These are phyloP conservation scores for Leiothrix lutea DNA, from an alignment of 2,113 vertebrate genomes.

Conservation along the genomic window DNA sequence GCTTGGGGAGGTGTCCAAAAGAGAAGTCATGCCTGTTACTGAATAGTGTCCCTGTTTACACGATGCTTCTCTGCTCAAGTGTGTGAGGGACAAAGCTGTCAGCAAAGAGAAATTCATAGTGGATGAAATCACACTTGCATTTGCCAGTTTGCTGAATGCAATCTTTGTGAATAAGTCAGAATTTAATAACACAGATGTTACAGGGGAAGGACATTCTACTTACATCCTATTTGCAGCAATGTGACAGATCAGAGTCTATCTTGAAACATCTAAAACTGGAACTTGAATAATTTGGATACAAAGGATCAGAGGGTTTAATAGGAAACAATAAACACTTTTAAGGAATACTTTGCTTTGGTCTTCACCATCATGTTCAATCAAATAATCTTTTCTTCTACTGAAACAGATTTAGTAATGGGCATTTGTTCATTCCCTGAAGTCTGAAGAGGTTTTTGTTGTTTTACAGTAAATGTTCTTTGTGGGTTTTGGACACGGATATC, in stretches of 20 bases:
- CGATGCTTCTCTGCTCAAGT: background rate
- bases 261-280: background rate
- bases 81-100: background rate
- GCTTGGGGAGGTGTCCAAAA: background rate
- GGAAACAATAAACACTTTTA: background rate
- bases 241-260: background rate
- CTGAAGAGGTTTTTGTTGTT: background rate
- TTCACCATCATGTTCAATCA: background rate
- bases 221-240: background rate
- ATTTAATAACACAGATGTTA: constrained; percentile 13
- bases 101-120: background rate
- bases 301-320: background rate
- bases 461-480: background rate
- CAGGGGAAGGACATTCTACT: background rate
- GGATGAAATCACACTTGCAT: constrained; percentile 6
- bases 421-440: background rate
- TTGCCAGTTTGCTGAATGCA: constrained; percentile 3
- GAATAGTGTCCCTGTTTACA: background rate
- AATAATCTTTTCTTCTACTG: background rate
- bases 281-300: background rate
- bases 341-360: background rate
- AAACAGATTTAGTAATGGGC: background rate
- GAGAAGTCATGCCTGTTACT: background rate
- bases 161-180: background rate
- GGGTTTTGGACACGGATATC: background rate